Base-by-base conservation (phyloP, 2,888 invertebrate genomes). In the Volucella zonaria region DNA sequence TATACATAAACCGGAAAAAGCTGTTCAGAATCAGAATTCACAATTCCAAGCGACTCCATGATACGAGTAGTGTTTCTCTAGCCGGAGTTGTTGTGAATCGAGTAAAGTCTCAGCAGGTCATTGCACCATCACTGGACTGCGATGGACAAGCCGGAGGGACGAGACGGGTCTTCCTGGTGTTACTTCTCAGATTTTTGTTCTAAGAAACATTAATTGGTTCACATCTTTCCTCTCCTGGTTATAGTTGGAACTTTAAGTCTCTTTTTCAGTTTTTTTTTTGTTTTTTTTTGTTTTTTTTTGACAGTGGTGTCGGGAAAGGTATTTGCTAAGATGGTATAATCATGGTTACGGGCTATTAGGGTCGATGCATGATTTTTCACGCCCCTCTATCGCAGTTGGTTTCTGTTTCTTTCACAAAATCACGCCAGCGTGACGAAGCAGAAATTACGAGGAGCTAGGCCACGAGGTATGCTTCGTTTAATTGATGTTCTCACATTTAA, bases 181-280 rank as follows among this genome's bases (percentile, higher is more conserved):
- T 68, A 47, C 43, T 43, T 52, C 47, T 54, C 9, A 15, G 49
- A 58, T 64, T 61, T 62, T 62, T 45, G 31, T 58, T 74, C 62
- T 47, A 15, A 58, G 59, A 79, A 80, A 75, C 62, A 51, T 59
- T 79, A 83, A 83, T 75, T 80, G 66, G 83, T 80, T 83, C 79
- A 83, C 75, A 70, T 58, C 64, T 18, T 14, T 10, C n/a, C 10
- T 4, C 10, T 0, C 1, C 38, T 42, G 47, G 18, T 12, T n/a
- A 31, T 31, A n/a, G 47, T 42, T 11, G 14, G 18, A 31, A 31
- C 31, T 6, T 31, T 31, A 31, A 31, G 31, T 31, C 45, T n/a
- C 23, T 23, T 23, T 58, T 70, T 70, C 23, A 40, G 31, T 54
- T 54, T n/a, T 18, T 8, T n/a, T n/a, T n/a, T n/a, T 18, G 1